These are phyloP conservation scores for Luperina testacea DNA, from an alignment of 2,888 invertebrate genomes.

Conservation along the genomic window DNA sequence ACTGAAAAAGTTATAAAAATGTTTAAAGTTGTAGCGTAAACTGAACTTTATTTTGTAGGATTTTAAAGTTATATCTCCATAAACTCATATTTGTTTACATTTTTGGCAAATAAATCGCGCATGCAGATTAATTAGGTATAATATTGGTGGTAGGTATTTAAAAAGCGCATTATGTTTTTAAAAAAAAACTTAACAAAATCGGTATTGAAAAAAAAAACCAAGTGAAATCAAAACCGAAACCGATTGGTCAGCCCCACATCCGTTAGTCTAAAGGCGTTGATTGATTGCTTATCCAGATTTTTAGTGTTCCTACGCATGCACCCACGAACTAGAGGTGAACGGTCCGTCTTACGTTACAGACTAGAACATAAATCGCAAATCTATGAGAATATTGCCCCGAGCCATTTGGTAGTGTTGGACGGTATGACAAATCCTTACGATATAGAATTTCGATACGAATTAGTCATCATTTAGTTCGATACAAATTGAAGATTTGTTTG, in stretches of 20 bases:
- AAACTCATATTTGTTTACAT: too few relatives aligned
- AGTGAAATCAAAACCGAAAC: not conserved
- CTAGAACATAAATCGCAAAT: slow-evolving; percentile 44
- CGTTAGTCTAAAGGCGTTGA: slow-evolving; percentile 63
- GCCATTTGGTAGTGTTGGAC: slow-evolving; percentile 33
- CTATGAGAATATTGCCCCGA: slow-evolving; percentile 68
- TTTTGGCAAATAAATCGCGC: too few relatives aligned
- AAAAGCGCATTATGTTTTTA: too few relatives aligned
- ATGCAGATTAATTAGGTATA: too few relatives aligned
- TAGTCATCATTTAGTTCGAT: slow-evolving; percentile 34
- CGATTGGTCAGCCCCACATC: slow-evolving; percentile 57
- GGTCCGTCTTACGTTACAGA: slow-evolving; percentile 55
- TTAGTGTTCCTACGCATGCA: slow-evolving; percentile 78
- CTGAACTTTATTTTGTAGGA: too few relatives aligned
- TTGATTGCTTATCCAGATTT: slow-evolving; percentile 75
- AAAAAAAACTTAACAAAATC: too few relatives aligned
- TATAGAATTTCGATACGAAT: slow-evolving; percentile 23
- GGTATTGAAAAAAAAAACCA: not conserved
- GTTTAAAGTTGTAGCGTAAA: too few relatives aligned
- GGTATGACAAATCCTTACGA: slow-evolving; percentile 51
- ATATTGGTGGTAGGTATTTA: too few relatives aligned
- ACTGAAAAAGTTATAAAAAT: too few relatives aligned
- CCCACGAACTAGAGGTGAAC: slow-evolving; percentile 76
- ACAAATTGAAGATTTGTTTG: slow-evolving; percentile 8
- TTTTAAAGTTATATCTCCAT: too few relatives aligned